phyloP scores from a whole-genome alignment of 2,113 vertebrate species.

The Scalopus aquaticus region DNA sequence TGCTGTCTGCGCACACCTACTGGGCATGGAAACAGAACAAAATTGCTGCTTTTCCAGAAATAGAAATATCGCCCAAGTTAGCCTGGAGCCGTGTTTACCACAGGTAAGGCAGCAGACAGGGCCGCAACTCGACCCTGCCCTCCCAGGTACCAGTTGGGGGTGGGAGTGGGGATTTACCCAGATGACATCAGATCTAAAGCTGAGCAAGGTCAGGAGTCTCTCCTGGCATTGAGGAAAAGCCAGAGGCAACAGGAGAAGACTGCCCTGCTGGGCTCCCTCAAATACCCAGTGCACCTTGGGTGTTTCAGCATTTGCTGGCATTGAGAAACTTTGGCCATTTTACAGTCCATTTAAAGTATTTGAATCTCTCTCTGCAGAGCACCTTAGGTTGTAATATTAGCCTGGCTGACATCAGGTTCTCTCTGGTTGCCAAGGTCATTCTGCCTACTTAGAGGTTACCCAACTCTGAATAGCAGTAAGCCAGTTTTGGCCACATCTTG shows the following conservation, averaged over 20 bases:
- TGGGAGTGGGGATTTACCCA: not conserved
- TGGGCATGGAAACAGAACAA: not conserved
- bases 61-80: not conserved
- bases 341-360: constrained; percentile 58
- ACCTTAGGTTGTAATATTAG: constrained; percentile 44
- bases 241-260: rapidly evolving
- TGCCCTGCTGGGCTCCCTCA: not conserved
- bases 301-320: constrained; percentile 60
- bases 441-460: not conserved
- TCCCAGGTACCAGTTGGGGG: not conserved
- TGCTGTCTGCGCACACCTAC: not conserved
- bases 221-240: not conserved
- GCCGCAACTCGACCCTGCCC: not conserved
- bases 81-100: not conserved
- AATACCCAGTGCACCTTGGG: not conserved
- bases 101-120: not conserved
- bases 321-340: constrained; percentile 21
- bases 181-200: constrained; percentile 4
- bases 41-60: not conserved
- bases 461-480: constrained; percentile 2
- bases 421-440: constrained; percentile 28
- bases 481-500: not conserved
- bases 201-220: not conserved
- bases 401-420: constrained; percentile 24
- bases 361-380: constrained; percentile 42